phyloP scores from a whole-genome alignment of 1,140 invertebrate genomes.

The Calliopsis andreniformis region DNA sequence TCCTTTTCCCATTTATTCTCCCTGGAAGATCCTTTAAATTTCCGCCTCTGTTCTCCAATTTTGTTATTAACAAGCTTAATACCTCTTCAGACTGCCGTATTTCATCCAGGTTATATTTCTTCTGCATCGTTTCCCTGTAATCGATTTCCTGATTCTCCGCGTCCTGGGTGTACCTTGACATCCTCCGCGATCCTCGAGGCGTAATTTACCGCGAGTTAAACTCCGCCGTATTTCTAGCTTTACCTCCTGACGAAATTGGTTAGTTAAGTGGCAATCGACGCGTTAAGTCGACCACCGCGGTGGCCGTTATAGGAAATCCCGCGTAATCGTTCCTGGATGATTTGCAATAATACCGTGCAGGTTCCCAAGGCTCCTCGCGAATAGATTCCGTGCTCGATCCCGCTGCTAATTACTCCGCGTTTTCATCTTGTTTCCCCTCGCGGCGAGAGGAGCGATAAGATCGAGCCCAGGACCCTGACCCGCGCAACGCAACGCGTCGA shows the following conservation, averaged over 20 bases:
- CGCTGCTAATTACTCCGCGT: conserved; percentile 34
- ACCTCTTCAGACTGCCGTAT: neutral
- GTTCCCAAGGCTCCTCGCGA: neutral
- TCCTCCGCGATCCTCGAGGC: neutral
- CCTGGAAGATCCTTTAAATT: too few relatives aligned
- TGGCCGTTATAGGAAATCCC: neutral
- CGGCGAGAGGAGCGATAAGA: neutral
- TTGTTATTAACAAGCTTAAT: too few relatives aligned
- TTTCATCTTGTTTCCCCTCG: conserved; percentile 31
- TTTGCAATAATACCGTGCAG: conserved; percentile 30
- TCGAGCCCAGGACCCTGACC: conserved; percentile 28
- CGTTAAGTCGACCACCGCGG: neutral
- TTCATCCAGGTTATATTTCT: conserved; percentile 1
- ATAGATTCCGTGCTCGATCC: too few relatives aligned
- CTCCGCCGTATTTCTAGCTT: conserved; percentile 32
- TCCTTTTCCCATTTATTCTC: too few relatives aligned
- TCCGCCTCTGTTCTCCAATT: too few relatives aligned
- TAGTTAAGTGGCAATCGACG: conserved; percentile 1
- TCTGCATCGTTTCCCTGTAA: neutral
- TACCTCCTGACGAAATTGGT: neutral
- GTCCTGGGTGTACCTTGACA: neutral
- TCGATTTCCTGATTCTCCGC: neutral
- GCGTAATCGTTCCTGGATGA: conserved; percentile 17
- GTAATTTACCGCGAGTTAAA: conserved; percentile 18
- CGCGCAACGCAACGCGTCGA: conserved; percentile 38